Evolutionary conservation across 2,797 vertebrate species (phyloP).

Genomic region (Gallinago solitaria): DNA sequence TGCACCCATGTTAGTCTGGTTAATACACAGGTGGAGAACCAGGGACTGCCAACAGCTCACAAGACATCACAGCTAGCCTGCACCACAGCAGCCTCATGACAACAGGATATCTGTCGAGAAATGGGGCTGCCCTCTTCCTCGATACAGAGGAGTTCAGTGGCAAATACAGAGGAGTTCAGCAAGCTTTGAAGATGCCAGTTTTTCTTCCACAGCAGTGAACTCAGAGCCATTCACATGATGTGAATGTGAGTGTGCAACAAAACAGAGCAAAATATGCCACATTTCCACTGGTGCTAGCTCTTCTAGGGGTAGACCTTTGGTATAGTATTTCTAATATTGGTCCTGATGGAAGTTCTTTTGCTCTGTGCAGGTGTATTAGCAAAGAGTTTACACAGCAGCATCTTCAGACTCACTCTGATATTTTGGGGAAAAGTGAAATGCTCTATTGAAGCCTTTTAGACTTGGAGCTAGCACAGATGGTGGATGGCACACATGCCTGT

Average conservation of each 20-base stretch:
- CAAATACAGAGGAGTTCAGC: neutral
- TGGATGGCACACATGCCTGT: neutral
- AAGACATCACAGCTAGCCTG: neutral
- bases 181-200: neutral
- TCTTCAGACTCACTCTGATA: neutral
- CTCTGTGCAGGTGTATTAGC: neutral
- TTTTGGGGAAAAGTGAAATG: neutral
- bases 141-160: neutral
- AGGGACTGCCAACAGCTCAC: neutral
- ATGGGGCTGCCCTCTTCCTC: neutral
- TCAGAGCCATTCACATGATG: neutral
- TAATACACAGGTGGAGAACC: neutral
- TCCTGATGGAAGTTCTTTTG: neutral
- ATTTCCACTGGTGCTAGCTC: neutral
- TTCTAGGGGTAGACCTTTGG: neutral
- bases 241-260: neutral
- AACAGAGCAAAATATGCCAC: neutral
- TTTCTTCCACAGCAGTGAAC: neutral
- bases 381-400: neutral
- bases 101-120: neutral
- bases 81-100: neutral
- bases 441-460: neutral
- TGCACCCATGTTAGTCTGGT: neutral
- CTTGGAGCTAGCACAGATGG: neutral
- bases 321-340: rapidly evolving